Evolutionary conservation across 64 coral and sea anemone genomes (phyloP).

Genomic region (Dendrophyllia cribrosa): DNA sequence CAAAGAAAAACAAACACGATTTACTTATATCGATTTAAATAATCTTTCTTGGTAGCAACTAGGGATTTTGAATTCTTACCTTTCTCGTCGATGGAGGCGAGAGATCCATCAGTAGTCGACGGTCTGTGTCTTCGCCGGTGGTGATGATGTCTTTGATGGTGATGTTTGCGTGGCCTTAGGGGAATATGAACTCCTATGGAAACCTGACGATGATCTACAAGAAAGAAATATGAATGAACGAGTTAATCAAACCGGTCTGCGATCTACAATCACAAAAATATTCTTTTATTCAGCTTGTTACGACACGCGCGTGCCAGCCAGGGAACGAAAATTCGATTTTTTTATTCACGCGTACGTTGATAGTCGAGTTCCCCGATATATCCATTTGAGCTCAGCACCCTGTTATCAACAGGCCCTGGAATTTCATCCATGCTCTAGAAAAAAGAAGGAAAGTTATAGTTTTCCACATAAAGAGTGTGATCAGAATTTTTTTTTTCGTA

Average conservation of each 20-base stretch:
- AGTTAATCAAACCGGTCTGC: not conserved
- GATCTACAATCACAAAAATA: not conserved
- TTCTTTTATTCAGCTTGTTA: not conserved
- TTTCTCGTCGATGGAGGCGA: not conserved
- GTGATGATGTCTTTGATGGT: conserved; percentile 59
- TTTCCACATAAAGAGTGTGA: not conserved
- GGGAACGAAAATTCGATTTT: conserved; percentile 18
- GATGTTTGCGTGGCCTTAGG: conserved; percentile 65
- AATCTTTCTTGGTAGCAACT: not conserved
- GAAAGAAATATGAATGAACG: not conserved
- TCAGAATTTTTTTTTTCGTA: not conserved
- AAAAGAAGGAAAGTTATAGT: conserved; percentile 32
- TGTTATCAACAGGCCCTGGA: conserved; percentile 33
- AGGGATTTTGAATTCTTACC: not conserved
- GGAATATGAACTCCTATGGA: conserved; percentile 86
- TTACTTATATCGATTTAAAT: not conserved
- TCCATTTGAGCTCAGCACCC: conserved; percentile 21
- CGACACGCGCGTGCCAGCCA: not conserved
- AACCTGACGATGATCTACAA: conserved; percentile 80
- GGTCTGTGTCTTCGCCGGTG: conserved; percentile 22
- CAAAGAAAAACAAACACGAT: not conserved
- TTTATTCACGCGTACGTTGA: conserved; percentile 62
- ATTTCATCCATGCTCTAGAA: conserved; percentile 48
- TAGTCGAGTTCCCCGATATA: conserved; percentile 74
- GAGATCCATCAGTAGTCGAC: not conserved